phyloP scores from a whole-genome alignment of 2,113 vertebrate species.

The Mus musculus region DNA sequence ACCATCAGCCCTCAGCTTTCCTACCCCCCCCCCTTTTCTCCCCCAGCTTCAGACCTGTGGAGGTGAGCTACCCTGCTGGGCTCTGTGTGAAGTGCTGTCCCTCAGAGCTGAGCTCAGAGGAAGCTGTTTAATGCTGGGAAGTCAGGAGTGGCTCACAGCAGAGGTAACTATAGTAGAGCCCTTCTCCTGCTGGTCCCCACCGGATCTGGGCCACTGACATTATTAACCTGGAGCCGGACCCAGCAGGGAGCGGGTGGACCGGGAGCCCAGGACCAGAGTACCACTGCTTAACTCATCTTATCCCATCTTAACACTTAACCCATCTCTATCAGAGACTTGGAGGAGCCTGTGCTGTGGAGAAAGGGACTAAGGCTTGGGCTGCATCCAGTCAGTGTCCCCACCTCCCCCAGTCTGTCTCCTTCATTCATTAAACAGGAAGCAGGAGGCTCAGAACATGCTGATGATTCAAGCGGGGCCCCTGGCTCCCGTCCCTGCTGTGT shows the following conservation, averaged over 20 bases:
- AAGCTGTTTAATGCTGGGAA: background rate
- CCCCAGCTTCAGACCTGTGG: background rate
- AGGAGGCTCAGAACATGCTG: background rate
- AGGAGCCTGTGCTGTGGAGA: background rate
- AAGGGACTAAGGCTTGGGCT: background rate
- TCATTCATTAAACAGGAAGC: slow-evolving; percentile 4
- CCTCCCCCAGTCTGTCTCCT: background rate
- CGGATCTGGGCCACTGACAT: background rate
- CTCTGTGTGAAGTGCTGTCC: background rate
- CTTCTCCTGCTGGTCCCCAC: background rate
- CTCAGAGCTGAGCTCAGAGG: background rate
- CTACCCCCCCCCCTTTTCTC: too few relatives aligned
- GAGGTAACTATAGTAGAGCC: background rate
- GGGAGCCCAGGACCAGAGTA: background rate
- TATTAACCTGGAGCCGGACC: background rate
- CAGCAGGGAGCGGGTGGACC: background rate
- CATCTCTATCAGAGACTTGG: too few relatives aligned
- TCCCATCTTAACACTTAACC: too few relatives aligned
- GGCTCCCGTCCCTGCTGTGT: background rate
- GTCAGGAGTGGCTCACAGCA: background rate
- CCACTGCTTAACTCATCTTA: too few relatives aligned
- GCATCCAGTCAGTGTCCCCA: background rate
- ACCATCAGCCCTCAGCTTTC: background rate
- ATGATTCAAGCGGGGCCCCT: background rate
- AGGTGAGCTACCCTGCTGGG: background rate